Percentiles rank a stretch among this genome's conserved stretches.
Evolutionary conservation across 2,797 vertebrate species (phyloP).

Genomic region (Hylomyscus alleni): DNA sequence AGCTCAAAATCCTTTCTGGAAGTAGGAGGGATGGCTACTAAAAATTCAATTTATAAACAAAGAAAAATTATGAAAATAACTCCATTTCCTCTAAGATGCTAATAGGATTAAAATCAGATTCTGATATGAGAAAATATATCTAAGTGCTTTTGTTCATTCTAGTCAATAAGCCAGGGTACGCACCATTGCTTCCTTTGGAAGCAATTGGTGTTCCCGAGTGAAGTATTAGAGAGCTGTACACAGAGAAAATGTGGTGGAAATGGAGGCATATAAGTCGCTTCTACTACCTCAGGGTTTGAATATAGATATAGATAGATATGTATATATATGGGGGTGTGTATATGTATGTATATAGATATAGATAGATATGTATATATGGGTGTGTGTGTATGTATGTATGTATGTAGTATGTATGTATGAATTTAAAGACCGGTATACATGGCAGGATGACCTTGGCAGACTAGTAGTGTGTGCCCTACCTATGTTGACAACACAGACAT

Average conservation of each 20-base stretch:
- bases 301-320: too few relatives aligned
- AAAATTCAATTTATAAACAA: conserved; percentile 63
- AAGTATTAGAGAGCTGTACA: not conserved
- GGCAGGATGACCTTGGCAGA: not conserved
- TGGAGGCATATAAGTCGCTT: not conserved
- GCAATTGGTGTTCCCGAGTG: not conserved
- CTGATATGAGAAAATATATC: conserved; percentile 35
- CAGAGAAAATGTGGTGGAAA: not conserved
- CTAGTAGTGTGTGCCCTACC: not conserved
- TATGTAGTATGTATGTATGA: too few relatives aligned
- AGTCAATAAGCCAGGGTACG: not conserved
- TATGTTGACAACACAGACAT: not conserved
- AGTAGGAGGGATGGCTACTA: not conserved
- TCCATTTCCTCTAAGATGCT: not conserved
- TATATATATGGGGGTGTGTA: too few relatives aligned
- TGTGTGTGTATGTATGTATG: too few relatives aligned
- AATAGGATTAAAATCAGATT: conserved; percentile 43
- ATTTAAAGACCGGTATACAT: not conserved
- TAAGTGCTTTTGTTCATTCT: conserved; percentile 35
- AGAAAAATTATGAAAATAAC: conserved; percentile 17
- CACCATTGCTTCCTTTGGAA: not conserved
- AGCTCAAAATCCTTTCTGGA: conserved; percentile 53
- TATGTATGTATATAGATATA: too few relatives aligned
- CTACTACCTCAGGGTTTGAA: conserved; percentile 1
- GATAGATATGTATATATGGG: too few relatives aligned